A percentile compares a stretch with the other conserved stretches of the same genome.
These are phyloP conservation scores for Hydrozoanthus tunicans DNA, from an alignment of 64 coral and sea anemone species.

Conservation along the genomic window DNA sequence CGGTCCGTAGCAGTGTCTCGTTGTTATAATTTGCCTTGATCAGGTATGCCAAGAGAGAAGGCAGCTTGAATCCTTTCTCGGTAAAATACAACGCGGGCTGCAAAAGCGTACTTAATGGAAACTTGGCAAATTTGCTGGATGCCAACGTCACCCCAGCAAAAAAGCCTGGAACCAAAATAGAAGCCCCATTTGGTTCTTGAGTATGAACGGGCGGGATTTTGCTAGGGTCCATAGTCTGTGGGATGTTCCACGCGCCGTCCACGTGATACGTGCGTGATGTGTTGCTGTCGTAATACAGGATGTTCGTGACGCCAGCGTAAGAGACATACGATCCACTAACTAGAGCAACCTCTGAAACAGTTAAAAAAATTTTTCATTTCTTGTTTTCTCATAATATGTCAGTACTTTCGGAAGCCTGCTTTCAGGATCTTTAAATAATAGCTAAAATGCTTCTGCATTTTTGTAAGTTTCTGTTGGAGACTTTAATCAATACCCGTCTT, in stretches of 20 bases:
- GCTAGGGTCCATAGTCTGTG: constrained; percentile 47
- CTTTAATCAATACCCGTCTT: no score
- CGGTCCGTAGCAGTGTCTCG: constrained; percentile 72
- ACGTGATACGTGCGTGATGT: constrained; percentile 63
- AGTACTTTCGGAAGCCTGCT: no score
- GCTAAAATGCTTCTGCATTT: no score
- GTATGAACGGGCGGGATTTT: constrained; percentile 74
- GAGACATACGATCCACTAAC: constrained; percentile 83
- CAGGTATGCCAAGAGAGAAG: constrained; percentile 52
- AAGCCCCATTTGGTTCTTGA: constrained; percentile 68
- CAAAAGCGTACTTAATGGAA: constrained; percentile 73
- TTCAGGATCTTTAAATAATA: no score
- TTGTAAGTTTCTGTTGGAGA: no score
- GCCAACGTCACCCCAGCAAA: constrained; percentile 78
- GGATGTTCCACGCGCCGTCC: constrained; percentile 85
- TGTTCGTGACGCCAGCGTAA: constrained; percentile 80
- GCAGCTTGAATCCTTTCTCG: constrained; percentile 84
- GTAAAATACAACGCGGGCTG: constrained; percentile 87
- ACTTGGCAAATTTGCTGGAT: constrained; percentile 67
- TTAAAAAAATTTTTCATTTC: not conserved
- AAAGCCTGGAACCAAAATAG: constrained; percentile 86
- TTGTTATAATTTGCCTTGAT: constrained; percentile 77
- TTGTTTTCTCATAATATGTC: no score
- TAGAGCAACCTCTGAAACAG: constrained; percentile 73
- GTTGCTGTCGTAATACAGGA: constrained; percentile 82